Evolutionary conservation across 2,113 vertebrate genomes (phyloP).

Genomic region (Micronycteris hirsuta): DNA sequence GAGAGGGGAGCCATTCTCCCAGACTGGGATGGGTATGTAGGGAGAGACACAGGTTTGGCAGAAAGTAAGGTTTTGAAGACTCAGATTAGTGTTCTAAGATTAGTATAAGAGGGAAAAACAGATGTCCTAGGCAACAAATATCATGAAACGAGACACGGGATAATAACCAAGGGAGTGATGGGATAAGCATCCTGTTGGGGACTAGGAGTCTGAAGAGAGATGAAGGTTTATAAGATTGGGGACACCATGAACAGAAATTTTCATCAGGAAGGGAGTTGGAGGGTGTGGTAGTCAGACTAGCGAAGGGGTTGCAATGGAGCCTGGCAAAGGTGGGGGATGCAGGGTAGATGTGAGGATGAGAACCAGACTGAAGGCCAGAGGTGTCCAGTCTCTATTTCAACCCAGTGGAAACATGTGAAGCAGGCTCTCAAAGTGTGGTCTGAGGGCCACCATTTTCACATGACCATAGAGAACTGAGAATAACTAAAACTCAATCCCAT

Average conservation of each 20-base stretch:
- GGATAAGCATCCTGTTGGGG: too few relatives aligned
- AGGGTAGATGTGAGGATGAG: neutral
- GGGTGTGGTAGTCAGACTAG: neutral
- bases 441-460: neutral
- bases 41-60: neutral
- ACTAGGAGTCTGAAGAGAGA: neutral
- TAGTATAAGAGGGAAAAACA: neutral
- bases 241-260: neutral
- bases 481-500: neutral
- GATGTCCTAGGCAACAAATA: too few relatives aligned
- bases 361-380: neutral
- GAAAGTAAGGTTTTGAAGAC: neutral
- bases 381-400: too few relatives aligned
- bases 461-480: neutral
- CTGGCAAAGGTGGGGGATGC: neutral
- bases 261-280: neutral
- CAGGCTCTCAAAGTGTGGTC: neutral
- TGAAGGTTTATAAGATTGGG: neutral
- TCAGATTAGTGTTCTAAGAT: neutral
- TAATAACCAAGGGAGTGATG: too few relatives aligned
- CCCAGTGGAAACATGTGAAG: neutral
- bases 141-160: too few relatives aligned
- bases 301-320: neutral
- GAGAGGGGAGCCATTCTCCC: neutral
- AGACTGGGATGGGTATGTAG: neutral